Evolutionary conservation across 2,888 invertebrate species (phyloP).

Genomic region (Rapana venosa): DNA sequence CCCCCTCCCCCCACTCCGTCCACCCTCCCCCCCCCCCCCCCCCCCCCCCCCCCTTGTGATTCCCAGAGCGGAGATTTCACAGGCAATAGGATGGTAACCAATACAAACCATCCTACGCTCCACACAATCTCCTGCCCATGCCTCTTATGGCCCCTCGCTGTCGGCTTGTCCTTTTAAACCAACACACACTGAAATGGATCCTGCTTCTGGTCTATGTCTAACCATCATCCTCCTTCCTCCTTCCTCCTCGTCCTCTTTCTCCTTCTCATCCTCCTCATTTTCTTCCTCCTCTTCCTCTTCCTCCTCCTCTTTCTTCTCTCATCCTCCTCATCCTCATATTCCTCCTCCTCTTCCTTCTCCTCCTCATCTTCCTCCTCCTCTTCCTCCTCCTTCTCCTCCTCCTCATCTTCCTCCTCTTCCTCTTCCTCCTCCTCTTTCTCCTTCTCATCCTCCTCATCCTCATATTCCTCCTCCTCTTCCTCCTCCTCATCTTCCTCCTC

Average conservation of each 20-base stretch:
- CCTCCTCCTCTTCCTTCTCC: neutral
- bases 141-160: too few relatives aligned
- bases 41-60: too few relatives aligned
- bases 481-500: neutral
- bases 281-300: neutral
- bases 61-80: too few relatives aligned
- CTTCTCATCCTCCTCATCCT: neutral
- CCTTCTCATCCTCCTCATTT: neutral
- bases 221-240: too few relatives aligned
- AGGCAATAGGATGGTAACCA: too few relatives aligned
- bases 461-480: neutral
- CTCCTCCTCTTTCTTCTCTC: neutral
- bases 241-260: neutral
- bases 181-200: too few relatives aligned
- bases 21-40: too few relatives aligned
- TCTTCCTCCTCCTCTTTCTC: neutral
- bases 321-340: neutral
- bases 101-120: too few relatives aligned
- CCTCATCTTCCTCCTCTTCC: neutral
- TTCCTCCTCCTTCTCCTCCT: neutral
- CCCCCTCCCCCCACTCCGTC: too few relatives aligned
- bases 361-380: neutral
- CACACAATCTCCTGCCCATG: too few relatives aligned
- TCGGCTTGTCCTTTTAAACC: too few relatives aligned
- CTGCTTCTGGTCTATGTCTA: too few relatives aligned